Evolutionary conservation across 2,888 invertebrate genomes (phyloP).

Genomic region (Nephrotoma guestfalica): DNA sequence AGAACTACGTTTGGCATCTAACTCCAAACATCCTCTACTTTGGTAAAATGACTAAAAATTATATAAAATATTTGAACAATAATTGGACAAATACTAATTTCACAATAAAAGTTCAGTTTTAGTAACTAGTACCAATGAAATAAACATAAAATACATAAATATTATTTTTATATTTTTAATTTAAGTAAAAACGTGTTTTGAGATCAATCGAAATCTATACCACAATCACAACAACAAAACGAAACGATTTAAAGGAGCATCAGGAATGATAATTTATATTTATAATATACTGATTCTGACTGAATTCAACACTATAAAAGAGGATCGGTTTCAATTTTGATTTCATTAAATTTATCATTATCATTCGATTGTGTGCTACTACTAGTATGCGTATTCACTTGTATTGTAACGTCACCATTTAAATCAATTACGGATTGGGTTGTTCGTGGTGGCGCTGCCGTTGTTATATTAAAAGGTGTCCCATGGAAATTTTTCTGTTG

Average conservation of each 20-base stretch:
- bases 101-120: background rate
- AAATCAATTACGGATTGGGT: slow-evolving; percentile 6
- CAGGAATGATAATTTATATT: background rate
- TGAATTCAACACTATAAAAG: background rate
- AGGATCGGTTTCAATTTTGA: background rate
- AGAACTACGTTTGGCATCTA: background rate
- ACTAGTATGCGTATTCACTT: background rate
- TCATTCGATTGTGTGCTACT: background rate
- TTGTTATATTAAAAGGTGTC: background rate
- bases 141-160: background rate
- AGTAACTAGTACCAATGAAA: background rate
- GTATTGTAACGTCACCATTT: slow-evolving; percentile 7
- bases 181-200: background rate
- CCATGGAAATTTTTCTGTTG: background rate
- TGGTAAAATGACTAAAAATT: slow-evolving; percentile 2
- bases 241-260: background rate
- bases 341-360: background rate
- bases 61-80: background rate
- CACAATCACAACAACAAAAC: background rate
- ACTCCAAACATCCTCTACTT: background rate
- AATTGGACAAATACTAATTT: background rate
- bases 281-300: background rate
- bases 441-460: background rate
- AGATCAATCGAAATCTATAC: background rate
- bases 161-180: background rate